phyloP scores from a whole-genome alignment of 2,888 invertebrate species.

The Pegoplata infirma region DNA sequence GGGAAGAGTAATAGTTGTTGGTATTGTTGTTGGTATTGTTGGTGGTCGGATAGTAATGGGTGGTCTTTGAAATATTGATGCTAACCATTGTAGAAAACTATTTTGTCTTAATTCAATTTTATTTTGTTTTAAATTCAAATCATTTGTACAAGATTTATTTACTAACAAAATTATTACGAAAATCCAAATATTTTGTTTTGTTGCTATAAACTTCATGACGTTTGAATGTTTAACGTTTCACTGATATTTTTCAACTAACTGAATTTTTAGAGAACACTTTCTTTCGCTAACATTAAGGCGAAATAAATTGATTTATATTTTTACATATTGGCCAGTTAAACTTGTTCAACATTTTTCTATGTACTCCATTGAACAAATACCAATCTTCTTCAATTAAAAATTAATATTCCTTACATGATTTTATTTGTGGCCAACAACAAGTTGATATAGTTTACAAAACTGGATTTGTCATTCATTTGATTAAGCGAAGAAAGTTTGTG shows the following conservation, averaged over 20 bases:
- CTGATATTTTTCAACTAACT: constrained; percentile 39
- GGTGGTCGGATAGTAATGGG: background rate
- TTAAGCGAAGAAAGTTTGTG: too few species aligned
- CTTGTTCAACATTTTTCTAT: background rate
- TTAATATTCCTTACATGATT: background rate
- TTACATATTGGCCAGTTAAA: constrained; percentile 5
- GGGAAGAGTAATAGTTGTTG: background rate
- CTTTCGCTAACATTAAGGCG: background rate
- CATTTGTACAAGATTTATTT: too few species aligned
- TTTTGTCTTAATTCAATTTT: constrained; percentile 65
- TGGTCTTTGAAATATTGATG: constrained; percentile 68
- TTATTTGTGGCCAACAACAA: background rate
- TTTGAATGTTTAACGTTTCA: constrained; percentile 43
- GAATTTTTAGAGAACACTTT: background rate
- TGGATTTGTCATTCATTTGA: too few species aligned
- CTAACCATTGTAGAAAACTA: constrained; percentile 71
- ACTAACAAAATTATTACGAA: background rate
- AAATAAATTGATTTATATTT: background rate
- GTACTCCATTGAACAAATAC: background rate
- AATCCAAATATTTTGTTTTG: background rate
- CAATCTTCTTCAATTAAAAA: background rate
- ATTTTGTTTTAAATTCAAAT: background rate
- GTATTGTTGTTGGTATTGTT: constrained; percentile 15
- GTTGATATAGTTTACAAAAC: too few species aligned
- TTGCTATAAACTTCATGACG: background rate